Percentiles rank a stretch among this genome's conserved stretches.
Conservation (phyloP, 2,797 vertebrate genomes). For the Argyrosomus regius region DNA sequence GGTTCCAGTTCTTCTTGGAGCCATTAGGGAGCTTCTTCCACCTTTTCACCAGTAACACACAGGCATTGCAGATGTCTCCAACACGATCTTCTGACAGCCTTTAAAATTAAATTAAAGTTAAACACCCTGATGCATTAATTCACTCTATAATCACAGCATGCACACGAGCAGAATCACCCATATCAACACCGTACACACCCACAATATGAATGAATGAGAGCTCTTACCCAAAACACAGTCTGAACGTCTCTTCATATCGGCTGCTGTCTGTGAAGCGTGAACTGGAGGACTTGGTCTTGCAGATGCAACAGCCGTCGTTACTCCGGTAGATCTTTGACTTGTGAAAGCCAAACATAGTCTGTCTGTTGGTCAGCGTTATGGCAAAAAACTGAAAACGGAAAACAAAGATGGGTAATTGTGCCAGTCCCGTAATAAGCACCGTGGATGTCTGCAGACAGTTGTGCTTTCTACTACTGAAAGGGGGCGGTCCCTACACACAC, state of each 20-base stretch:
- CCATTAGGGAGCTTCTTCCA: slow-evolving; percentile 90
- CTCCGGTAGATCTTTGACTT: slow-evolving; percentile 91
- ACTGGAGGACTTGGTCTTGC: slow-evolving; percentile 91
- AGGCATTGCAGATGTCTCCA: slow-evolving; percentile 90
- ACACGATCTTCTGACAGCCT: slow-evolving; percentile 87
- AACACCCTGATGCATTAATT: neutral
- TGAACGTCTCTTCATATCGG: slow-evolving; percentile 88
- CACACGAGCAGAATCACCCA: neutral
- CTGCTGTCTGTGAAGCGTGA: slow-evolving; percentile 90
- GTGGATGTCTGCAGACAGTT: slow-evolving; percentile 51
- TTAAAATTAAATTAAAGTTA: neutral
- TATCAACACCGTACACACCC: neutral
- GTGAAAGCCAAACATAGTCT: slow-evolving; percentile 89
- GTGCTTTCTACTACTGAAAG: slow-evolving; percentile 56
- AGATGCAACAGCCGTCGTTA: slow-evolving; percentile 90
- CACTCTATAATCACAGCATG: neutral
- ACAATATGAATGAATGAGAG: slow-evolving; percentile 8
- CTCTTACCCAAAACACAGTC: slow-evolving; percentile 88
- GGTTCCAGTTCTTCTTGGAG: slow-evolving; percentile 91
- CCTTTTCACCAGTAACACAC: slow-evolving; percentile 88
- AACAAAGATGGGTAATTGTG: neutral
- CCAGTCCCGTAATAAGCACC: neutral
- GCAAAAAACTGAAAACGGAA: slow-evolving; percentile 50
- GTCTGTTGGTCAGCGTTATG: slow-evolving; percentile 19
- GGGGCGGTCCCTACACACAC: slow-evolving; percentile 77